phyloP scores from a whole-genome alignment of 2,797 vertebrate genomes.

The Rhodeus uyekii region DNA sequence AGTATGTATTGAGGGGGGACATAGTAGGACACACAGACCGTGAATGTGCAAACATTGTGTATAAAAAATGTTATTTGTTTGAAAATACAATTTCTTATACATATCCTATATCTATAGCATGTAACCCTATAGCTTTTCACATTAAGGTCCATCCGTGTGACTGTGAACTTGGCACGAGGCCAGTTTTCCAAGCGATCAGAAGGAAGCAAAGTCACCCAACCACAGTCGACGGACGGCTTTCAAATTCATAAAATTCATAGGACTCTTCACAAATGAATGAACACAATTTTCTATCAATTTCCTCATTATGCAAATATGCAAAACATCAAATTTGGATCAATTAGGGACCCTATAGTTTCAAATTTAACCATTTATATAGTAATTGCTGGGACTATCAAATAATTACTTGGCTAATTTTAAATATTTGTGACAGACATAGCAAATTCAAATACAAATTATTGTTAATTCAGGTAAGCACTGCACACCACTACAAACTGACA shows the following conservation, averaged over 20 bases:
- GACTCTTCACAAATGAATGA: slow-evolving; percentile 99
- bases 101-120: neutral
- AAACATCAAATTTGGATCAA: slow-evolving; percentile 99
- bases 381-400: slow-evolving; percentile 99
- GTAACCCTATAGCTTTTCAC: neutral
- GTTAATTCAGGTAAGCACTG: slow-evolving; percentile 95
- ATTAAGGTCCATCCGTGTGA: neutral
- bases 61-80: neutral
- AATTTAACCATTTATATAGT: slow-evolving; percentile 97
- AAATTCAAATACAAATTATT: slow-evolving; percentile 99
- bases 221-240: slow-evolving; percentile 44
- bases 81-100: neutral
- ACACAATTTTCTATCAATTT: slow-evolving; percentile 99
- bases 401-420: slow-evolving; percentile 99
- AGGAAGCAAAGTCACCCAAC: slow-evolving; percentile 34
- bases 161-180: slow-evolving; percentile 38
- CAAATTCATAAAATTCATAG: slow-evolving; percentile 92
- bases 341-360: slow-evolving; percentile 98
- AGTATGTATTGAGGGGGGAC: neutral
- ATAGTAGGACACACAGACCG: neutral
- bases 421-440: slow-evolving; percentile 99
- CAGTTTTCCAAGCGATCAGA: slow-evolving; percentile 38
- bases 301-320: slow-evolving; percentile 99
- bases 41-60: neutral
- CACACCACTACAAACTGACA: slow-evolving; percentile 92